Evolutionary conservation across 2,797 vertebrate species (phyloP), one percentile per base, ranked within the genome.

Genomic region (Anabas testudineus): DNA sequence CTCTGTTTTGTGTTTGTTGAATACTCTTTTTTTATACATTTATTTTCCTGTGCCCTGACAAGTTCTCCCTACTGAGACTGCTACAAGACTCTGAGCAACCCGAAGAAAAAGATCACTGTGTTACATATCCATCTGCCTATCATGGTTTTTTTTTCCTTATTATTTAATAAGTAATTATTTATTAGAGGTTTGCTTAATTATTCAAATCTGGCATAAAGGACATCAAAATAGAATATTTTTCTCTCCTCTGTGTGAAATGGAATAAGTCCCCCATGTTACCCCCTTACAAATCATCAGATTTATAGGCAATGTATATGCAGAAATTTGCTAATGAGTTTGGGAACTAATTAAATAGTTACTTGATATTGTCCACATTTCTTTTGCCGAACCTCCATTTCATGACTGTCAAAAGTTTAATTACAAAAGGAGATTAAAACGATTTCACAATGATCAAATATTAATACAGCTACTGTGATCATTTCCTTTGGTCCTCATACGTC

Each of bases 351-450:
- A 91, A 88, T 81, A 87, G 73, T 87, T 80, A 84, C 85, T 82
- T 60, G 82, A 76, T 83, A 83, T 86, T 84, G 89, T 80, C 78
- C 82, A 89, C 88, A 87, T 86, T 88, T 83, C 80, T 88, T 92
- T 86, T 76, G 68, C 76, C 66, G 36, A 87, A 82, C 82, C 79
- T 85, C 85, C 85, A 93, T 93, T 92, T 91, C 72, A 76, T 32
- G 60, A 88, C 85, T 91, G 92, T 91, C 92, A 92, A 90, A 89
- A 81, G 76, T 90, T 89, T 92, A 93, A 93, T 93, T 93, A 93
- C 84, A 86, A 89, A 87, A 83, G 82, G 83, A 88, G 88, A 93
- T 88, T 87, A 89, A 91, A 93, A 84, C 80, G 59, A 90, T 88
- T 90, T 87, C 71, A 45, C 81, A 66, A 77, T 80, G 81, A 93